These are phyloP conservation scores for Phrixothrix hirtus DNA, from an alignment of 2,888 invertebrate genomes.

Conservation along the genomic window DNA sequence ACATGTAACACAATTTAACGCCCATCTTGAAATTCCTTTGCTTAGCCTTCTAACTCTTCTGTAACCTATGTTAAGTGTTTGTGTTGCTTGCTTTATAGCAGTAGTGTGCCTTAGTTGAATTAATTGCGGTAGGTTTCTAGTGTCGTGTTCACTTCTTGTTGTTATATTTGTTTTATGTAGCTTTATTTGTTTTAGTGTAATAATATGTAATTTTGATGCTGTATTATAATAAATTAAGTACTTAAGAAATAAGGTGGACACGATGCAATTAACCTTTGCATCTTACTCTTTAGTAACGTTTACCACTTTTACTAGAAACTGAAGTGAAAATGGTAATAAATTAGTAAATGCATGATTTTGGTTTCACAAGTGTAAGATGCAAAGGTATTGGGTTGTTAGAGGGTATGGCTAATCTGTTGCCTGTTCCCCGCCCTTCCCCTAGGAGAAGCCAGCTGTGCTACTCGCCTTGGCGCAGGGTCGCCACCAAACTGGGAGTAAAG, in stretches of 20 bases:
- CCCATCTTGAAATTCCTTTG: conserved; percentile 43
- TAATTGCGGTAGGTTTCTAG: conserved; percentile 36
- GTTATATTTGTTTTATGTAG: conserved; percentile 26
- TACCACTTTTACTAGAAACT: too few species aligned
- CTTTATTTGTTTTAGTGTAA: conserved; percentile 7
- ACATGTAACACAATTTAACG: conserved; percentile 42
- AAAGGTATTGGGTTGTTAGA: conserved; percentile 38
- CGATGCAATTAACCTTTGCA: conserved; percentile 34
- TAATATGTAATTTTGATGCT: conserved; percentile 1
- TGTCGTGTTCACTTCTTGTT: conserved; percentile 38
- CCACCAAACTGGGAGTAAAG: conserved; percentile 93
- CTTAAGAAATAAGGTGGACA: conserved; percentile 32
- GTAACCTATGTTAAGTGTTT: conserved; percentile 41
- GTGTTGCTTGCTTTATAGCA: conserved; percentile 51
- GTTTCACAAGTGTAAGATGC: conserved; percentile 27
- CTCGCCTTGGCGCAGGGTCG: conserved; percentile 92
- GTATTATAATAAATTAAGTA: conserved; percentile 4
- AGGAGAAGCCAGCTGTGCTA: conserved; percentile 75
- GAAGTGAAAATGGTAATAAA: too few species aligned
- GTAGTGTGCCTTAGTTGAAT: conserved; percentile 31
- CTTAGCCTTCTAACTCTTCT: conserved; percentile 44
- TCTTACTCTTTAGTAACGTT: conserved; percentile 35
- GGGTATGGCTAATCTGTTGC: conserved; percentile 58
- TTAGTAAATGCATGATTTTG: too few species aligned
- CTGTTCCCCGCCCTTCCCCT: conserved; percentile 56